Evolutionary conservation across 1,140 invertebrate genomes (phyloP), one percentile per base, ranked within the genome.

Genomic region (Drosophila baimaii): DNA sequence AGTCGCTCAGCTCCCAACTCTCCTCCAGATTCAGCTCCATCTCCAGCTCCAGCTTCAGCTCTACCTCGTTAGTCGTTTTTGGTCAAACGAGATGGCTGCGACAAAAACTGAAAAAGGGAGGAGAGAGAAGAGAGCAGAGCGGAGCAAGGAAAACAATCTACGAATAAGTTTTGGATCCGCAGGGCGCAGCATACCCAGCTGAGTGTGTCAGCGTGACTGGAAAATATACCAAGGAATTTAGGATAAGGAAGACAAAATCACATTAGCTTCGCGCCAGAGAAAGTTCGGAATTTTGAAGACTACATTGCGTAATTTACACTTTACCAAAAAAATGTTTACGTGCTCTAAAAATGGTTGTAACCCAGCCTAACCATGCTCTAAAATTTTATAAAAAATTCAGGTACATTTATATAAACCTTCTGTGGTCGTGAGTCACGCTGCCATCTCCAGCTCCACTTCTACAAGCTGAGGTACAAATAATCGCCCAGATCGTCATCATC

Each of bases 61-160:
- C 55, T 64, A 88, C 80, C 84, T 88, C 84, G 84, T 88, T 88
- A 88, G 84, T 84, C 84, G 84, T 78, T 88, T 88, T 88, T 88
- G 84, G 84, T 89, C 84, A 88, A 70, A 89, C 80, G 63, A 88
- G 84, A 83, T 89, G 77, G 80, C 84, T 69, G 84, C 73, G 70
- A 82, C 82, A 81, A 77, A 77, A 86, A 75, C 52, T 41, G 55
- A 54, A 76, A 54, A 76, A 66, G 65, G 61, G 65, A 66, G 65
- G 46, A 74, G 72, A 63, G 49, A 51, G 51, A 35, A 35, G 51
- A 27, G 58, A 33, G 31, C 49, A 15, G 13, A 57, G 31, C 23
- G 12, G 46, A n/a, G 49, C 49, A 13, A 41, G 41, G 52, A 74
- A 74, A 64, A 64, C 71, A 54, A 76, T 68, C 75, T 70, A 44